phyloP scores from a whole-genome alignment of 2,888 invertebrate genomes.

The Nomada goodeniana region DNA sequence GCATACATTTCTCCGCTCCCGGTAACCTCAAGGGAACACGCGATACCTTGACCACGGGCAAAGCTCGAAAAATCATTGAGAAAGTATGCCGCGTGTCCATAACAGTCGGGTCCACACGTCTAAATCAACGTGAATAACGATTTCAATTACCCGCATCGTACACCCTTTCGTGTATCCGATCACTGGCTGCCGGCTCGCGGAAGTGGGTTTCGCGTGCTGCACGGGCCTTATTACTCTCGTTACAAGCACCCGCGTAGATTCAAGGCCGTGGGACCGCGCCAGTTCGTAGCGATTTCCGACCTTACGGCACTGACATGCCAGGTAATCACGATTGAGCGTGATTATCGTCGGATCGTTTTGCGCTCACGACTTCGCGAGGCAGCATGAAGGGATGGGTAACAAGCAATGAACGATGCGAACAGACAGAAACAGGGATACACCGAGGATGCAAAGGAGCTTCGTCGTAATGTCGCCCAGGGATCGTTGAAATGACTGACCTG shows the following conservation, averaged over 20 bases:
- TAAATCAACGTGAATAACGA: conserved; percentile 42
- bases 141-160: conserved; percentile 46
- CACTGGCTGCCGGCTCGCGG: conserved; percentile 29
- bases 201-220: conserved; percentile 54
- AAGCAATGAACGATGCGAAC: conserved; percentile 9
- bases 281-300: conserved; percentile 67
- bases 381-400: neutral
- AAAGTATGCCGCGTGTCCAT: conserved; percentile 1
- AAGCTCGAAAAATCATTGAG: neutral
- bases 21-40: too few relatives aligned
- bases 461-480: conserved; percentile 30
- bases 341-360: conserved; percentile 16
- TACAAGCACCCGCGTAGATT: conserved; percentile 55
- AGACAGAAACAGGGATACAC: neutral
- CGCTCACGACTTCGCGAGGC: neutral
- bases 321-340: conserved; percentile 70
- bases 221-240: conserved; percentile 60
- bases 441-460: conserved; percentile 3
- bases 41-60: neutral
- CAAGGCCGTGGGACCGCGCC: conserved; percentile 76
- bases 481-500: conserved; percentile 36
- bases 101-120: conserved; percentile 6
- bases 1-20: neutral
- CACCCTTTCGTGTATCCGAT: neutral
- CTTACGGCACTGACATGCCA: conserved; percentile 72